Percentiles rank a stretch among this genome's conserved stretches.
Conservation (phyloP, 1,140 invertebrate genomes). For the Steinernema feltiae region DNA sequence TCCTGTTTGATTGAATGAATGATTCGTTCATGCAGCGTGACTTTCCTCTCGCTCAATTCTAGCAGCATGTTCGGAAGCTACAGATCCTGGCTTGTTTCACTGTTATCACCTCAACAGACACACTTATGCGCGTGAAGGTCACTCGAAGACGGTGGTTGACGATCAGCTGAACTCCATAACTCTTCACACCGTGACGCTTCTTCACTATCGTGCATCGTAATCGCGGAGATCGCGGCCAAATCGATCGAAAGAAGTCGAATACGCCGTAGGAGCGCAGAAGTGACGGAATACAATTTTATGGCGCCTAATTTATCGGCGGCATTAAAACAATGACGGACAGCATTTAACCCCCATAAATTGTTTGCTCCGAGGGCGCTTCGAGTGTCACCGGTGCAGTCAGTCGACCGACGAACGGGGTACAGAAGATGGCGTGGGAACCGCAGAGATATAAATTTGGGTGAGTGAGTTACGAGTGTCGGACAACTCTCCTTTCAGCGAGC, state of each 20-base stretch:
- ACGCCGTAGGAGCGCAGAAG: conserved; percentile 9
- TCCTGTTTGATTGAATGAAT: too few relatives aligned
- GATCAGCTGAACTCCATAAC: too few relatives aligned
- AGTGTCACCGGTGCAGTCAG: neutral
- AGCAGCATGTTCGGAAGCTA: too few relatives aligned
- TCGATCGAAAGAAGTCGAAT: neutral
- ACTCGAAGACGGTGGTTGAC: neutral
- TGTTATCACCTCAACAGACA: neutral
- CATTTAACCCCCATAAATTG: conserved; percentile 13
- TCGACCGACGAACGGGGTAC: neutral
- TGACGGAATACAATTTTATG: conserved; percentile 8
- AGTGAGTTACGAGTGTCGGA: neutral
- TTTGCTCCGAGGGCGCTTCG: conserved; percentile 3
- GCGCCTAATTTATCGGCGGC: conserved; percentile 13
- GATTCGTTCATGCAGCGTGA: too few relatives aligned
- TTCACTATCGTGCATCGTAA: conserved; percentile 4
- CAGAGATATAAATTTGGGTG: neutral
- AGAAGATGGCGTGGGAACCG: neutral
- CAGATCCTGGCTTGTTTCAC: too few relatives aligned
- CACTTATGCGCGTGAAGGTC: neutral
- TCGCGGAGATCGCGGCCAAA: neutral
- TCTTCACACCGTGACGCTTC: neutral
- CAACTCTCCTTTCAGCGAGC: too few relatives aligned
- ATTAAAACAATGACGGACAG: conserved; percentile 14
- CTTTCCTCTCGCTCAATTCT: too few relatives aligned